phyloP scores from a whole-genome alignment of 2,888 invertebrate species.

The Neuroscelio doddi region DNA sequence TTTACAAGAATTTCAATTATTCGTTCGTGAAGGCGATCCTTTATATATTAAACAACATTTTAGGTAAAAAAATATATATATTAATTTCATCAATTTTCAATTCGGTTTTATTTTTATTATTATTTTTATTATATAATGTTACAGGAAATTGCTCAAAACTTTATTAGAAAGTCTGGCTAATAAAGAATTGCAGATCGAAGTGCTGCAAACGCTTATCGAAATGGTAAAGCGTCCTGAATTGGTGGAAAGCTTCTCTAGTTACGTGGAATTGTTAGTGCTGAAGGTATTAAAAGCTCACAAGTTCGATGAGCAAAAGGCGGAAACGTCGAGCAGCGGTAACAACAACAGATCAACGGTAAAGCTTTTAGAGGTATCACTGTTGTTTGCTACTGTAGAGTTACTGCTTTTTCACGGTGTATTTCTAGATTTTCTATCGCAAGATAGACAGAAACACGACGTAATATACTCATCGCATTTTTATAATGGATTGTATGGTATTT shows the following conservation, averaged over 20 bases:
- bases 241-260: constrained; percentile 86
- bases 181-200: constrained; percentile 82
- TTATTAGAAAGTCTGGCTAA: constrained; percentile 82
- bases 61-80: too few species aligned
- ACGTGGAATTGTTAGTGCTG: constrained; percentile 91
- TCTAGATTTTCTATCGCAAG: not conserved
- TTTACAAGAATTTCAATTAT: constrained; percentile 67
- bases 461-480: too few species aligned
- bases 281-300: constrained; percentile 91
- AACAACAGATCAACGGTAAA: constrained; percentile 68
- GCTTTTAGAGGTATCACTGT: constrained; percentile 68
- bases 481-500: too few species aligned
- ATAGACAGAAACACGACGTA: constrained; percentile 4
- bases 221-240: constrained; percentile 86
- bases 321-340: constrained; percentile 47
- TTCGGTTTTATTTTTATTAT: too few species aligned
- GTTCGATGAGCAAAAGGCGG: constrained; percentile 64
- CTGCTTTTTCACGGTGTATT: not conserved
- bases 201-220: constrained; percentile 87
- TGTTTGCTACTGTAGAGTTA: constrained; percentile 20
- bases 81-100: too few species aligned
- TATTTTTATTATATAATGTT: too few species aligned
- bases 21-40: constrained; percentile 65
- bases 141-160: constrained; percentile 77
- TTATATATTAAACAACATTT: constrained; percentile 67